Percentiles rank a stretch among this genome's conserved stretches.
These are phyloP conservation scores for Aythya fuligula DNA, from an alignment of 2,797 vertebrate genomes.

Conservation along the genomic window DNA sequence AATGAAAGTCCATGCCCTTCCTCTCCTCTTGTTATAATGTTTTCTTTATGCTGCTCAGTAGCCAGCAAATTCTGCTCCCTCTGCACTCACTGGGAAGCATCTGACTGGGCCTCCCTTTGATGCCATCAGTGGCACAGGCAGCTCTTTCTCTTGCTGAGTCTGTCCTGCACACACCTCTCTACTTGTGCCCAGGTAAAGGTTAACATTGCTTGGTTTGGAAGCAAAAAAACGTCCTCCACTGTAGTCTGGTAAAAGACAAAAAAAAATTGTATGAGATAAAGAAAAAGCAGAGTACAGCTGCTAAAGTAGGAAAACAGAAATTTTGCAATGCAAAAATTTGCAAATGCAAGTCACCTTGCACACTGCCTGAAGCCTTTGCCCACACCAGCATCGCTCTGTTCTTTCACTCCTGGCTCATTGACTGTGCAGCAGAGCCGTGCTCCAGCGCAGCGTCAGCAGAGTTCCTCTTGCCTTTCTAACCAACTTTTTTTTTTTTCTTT, in stretches of 20 bases:
- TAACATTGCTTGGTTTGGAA: background rate
- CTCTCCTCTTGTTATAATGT: background rate
- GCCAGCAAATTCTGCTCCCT: background rate
- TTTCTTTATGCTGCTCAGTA: background rate
- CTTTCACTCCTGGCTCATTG: background rate
- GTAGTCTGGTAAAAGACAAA: background rate
- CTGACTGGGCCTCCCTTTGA: background rate
- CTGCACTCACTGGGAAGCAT: background rate
- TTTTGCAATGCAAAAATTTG: background rate
- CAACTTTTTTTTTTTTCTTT: background rate
- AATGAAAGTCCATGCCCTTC: background rate
- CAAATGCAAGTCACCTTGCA: background rate
- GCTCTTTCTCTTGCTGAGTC: background rate
- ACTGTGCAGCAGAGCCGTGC: background rate
- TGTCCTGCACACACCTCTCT: background rate
- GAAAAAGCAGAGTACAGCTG: background rate
- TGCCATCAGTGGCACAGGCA: background rate
- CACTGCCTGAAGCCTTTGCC: background rate
- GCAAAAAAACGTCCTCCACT: background rate
- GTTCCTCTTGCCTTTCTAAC: background rate
- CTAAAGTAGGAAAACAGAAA: background rate
- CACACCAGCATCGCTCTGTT: background rate
- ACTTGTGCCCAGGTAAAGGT: background rate
- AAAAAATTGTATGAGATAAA: background rate
- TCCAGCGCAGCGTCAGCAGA: background rate